phyloP scores from a whole-genome alignment of 1,140 invertebrate genomes.

The Zeugodacus cucurbitae region DNA sequence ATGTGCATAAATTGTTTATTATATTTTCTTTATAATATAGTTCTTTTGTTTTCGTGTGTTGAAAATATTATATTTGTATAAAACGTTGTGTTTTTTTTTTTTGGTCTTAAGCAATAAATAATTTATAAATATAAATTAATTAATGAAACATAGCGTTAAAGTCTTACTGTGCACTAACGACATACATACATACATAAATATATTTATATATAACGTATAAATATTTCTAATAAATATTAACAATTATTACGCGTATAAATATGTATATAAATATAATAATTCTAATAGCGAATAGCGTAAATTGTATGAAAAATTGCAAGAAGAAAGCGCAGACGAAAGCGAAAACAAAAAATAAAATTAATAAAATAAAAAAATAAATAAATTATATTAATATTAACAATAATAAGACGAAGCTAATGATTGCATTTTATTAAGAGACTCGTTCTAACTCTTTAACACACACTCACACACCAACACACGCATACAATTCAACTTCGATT shows the following conservation, averaged over 20 bases:
- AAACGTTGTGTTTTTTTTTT: neutral
- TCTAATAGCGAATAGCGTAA: neutral
- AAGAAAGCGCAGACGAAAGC: neutral
- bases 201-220: neutral
- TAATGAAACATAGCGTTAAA: neutral
- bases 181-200: neutral
- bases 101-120: neutral
- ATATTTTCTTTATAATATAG: neutral
- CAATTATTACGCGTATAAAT: neutral
- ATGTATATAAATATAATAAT: neutral
- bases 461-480: too few species aligned
- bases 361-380: neutral
- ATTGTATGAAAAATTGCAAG: neutral
- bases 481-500: neutral
- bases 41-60: neutral
- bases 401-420: neutral
- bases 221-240: neutral
- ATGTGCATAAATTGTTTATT: neutral
- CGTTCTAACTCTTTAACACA: neutral
- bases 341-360: neutral
- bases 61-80: neutral
- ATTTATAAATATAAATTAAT: neutral
- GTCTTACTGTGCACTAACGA: neutral
- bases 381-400: neutral
- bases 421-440: slow-evolving; percentile 12